Evolutionary conservation across 2,797 vertebrate genomes (phyloP), one percentile per base, ranked within the genome.

Genomic region (Pangasius djambal): DNA sequence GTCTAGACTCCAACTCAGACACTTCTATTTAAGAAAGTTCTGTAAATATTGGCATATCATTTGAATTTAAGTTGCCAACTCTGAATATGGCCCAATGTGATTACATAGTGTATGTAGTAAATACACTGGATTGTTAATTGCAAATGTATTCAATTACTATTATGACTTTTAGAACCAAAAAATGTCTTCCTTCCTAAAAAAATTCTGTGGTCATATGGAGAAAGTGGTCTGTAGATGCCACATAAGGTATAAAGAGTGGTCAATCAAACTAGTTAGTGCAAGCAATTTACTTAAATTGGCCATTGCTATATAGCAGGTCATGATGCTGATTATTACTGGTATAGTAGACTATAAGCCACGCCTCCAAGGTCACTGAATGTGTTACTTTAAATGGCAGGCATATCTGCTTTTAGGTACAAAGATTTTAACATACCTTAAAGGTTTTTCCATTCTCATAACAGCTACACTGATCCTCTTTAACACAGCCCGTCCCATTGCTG

Each of bases 401-500:
- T 52, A n/a, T 78, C 75, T 78, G 28, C 6, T n/a, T 22, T 34
- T 8, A 79, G n/a, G 3, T 34, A 20, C 28, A 37, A 18, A 25
- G 1, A 37, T 59, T 81, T 25, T 59, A 40, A 61, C 55, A 48
- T 86, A 89, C 88, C 65, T 86, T 89, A 16, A 52, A 82, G 52
- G 77, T 86, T 20, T 52, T 40, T 16, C 88, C 88, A 37, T 94
- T 89, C 63, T 92, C 50, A 86, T 92, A 96, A 91, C 96, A 96
- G 91, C 96, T 93, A 0, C 96, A 97, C 7, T 94, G 69, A 69
- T 95, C 90, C 37, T 88, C 63, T 34, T 91, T 90, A 79, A 97
- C 93, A 0, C 96, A 97, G 70, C 55, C 88, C 1, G 93, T 92
- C 6, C 96, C 96, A 0, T 96, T 93, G 57, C 90, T 95, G 90